A percentile compares a stretch with the other conserved stretches of the same genome.
These are phyloP conservation scores for Salticus scenicus DNA, from an alignment of 2,888 invertebrate genomes.

Conservation along the genomic window DNA sequence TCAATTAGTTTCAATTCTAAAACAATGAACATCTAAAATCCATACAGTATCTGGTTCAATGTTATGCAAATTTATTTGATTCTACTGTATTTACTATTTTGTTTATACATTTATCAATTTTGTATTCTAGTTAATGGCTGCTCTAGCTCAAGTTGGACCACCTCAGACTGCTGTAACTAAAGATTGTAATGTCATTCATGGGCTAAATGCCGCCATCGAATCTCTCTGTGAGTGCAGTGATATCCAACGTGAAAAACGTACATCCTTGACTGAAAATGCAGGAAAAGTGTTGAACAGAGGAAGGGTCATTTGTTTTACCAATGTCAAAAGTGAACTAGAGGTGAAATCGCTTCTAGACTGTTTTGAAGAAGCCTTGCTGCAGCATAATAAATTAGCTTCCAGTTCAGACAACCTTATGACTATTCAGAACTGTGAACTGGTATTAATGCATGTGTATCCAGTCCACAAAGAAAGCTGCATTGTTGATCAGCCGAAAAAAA, in stretches of 20 bases:
- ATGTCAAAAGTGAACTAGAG: conserved; percentile 88
- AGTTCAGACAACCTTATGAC: conserved; percentile 80
- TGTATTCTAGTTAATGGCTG: conserved; percentile 84
- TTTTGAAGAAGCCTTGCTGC: conserved; percentile 86
- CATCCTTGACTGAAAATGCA: conserved; percentile 77
- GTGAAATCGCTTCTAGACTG: conserved; percentile 91
- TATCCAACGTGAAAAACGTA: conserved; percentile 81
- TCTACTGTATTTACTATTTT: no score
- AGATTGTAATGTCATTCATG: conserved; percentile 81
- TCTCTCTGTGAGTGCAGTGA: conserved; percentile 88
- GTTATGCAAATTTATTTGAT: no score
- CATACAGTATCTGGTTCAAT: no score
- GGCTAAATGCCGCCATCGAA: conserved; percentile 89
- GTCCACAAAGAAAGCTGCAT: conserved; percentile 86
- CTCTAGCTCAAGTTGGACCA: conserved; percentile 87
- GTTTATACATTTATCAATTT: no score
- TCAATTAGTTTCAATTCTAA: no score
- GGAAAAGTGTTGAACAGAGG: conserved; percentile 81
- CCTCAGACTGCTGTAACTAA: conserved; percentile 75
- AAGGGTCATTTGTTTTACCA: conserved; percentile 92
- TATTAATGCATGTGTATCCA: conserved; percentile 91
- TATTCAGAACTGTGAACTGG: conserved; percentile 91
- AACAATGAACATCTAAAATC: no score
- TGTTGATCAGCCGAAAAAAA: conserved; percentile 29
- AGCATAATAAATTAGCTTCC: conserved; percentile 85